Percentiles rank a stretch among this genome's conserved stretches.
Evolutionary conservation across 2,113 vertebrate genomes (phyloP).

Genomic region (Pitta sordida): DNA sequence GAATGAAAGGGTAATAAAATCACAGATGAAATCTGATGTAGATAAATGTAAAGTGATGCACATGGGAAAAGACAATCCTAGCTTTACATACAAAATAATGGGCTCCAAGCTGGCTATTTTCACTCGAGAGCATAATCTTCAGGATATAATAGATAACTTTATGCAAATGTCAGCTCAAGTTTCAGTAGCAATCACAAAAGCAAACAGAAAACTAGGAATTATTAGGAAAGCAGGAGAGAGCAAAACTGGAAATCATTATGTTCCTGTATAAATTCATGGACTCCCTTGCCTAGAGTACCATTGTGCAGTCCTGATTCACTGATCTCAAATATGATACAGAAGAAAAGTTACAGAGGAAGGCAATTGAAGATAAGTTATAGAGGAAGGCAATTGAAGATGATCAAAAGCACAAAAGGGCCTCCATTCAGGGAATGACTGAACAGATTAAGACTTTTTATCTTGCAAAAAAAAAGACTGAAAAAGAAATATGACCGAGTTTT

Average conservation of each 20-base stretch:
- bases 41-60: conserved; percentile 38
- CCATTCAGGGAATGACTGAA: conserved; percentile 26
- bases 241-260: conserved; percentile 25
- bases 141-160: conserved; percentile 15
- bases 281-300: not conserved
- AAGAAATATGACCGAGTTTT: not conserved
- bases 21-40: conserved; percentile 40
- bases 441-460: conserved; percentile 36
- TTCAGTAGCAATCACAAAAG: conserved; percentile 20
- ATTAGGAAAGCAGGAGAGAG: conserved; percentile 8
- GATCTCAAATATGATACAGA: conserved; percentile 18
- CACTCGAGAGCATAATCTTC: not conserved
- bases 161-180: conserved; percentile 35
- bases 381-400: conserved; percentile 40
- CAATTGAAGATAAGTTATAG: conserved; percentile 38
- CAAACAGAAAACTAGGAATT: conserved; percentile 24
- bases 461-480: conserved; percentile 3
- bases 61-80: conserved; percentile 19
- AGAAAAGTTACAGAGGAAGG: conserved; percentile 35
- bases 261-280: not conserved
- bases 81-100: conserved; percentile 39
- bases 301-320: conserved; percentile 22
- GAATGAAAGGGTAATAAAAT: conserved; percentile 38
- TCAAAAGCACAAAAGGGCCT: conserved; percentile 36
- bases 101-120: conserved; percentile 17